Conservation (phyloP, 2,888 invertebrate species). For the Axea sp. region DNA sequence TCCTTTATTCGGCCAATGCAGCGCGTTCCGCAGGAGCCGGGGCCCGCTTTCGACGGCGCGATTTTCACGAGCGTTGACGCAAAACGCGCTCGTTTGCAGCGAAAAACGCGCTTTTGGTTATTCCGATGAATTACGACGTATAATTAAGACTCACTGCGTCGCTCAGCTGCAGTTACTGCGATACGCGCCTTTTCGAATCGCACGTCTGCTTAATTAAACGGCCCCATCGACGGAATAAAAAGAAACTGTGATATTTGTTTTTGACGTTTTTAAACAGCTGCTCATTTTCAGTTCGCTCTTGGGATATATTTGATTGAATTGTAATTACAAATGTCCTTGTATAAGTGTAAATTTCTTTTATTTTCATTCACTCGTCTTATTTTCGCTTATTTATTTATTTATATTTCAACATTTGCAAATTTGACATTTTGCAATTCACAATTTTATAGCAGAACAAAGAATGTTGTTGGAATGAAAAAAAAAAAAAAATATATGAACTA, state of each 20-base stretch:
- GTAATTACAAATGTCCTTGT: no score
- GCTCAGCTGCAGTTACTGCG: conserved; percentile 28
- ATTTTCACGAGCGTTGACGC: conserved; percentile 1
- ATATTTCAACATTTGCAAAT: no score
- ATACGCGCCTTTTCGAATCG: conserved; percentile 26
- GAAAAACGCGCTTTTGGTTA: conserved; percentile 23
- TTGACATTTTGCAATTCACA: no score
- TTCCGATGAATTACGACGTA: conserved; percentile 57
- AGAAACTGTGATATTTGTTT: background rate
- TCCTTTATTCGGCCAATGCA: conserved; percentile 3
- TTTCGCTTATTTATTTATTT: no score
- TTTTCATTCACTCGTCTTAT: no score
- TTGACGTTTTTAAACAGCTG: no score
- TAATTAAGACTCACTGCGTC: conserved; percentile 44
- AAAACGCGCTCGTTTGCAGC: conserved; percentile 25
- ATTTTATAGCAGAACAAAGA: no score
- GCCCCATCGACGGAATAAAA: conserved; percentile 20
- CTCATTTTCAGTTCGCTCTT: no score
- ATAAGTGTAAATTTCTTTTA: no score
- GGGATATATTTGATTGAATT: no score
- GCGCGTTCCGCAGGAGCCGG: background rate
- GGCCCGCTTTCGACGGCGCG: conserved; percentile 1
- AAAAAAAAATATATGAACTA: no score
- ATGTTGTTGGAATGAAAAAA: no score
- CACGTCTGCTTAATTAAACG: conserved; percentile 43